Evolutionary conservation across 2,888 invertebrate genomes (phyloP), one percentile per base, ranked within the genome.

Genomic region (Tenthredo mesomela): DNA sequence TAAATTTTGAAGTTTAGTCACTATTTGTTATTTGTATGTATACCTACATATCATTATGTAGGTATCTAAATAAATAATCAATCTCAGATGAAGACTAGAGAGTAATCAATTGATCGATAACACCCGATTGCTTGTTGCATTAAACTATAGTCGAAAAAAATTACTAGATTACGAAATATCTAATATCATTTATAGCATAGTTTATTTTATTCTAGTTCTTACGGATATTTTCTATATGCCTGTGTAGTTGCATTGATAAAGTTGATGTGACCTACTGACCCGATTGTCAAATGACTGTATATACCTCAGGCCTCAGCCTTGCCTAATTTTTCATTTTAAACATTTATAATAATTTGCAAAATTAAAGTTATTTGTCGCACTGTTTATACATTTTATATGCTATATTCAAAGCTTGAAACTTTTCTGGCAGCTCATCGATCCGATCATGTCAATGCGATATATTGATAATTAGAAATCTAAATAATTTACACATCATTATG

Each of bases 261-360:
- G 87, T 86, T 18, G 43, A 29, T 6, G 25, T 90, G 89, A 91
- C 91, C 91, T 85, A 91, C 87, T 91, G 89, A 90, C 90, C 91
- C 86, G 89, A 87, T 89, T 89, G 71, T 85, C 77, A 86, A 85
- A 84, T 85, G 83, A 84, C 86, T 88, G 73, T 87, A 58, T 80
- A 87, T 78, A 86, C 18, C 18, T 54, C 15, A 86, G 86, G 86
- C 84, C 88, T 89, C 87, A 88, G 86, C 84, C 88, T 89, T 87
- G 88, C 86, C 88, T 87, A 88, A 89, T 89, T 89, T 87, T 43
- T 58, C 75, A 84, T 58, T 21, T 18, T 84, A n/a, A 25, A 73
- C 73, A 33, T 67, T 6, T 18, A 33, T 29, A 67, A 67, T 33
- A 25, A 61, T 3, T 67, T 67, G 18, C 0, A 67, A 33, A 67